Conservation (phyloP, 2,888 invertebrate species). For the Lymantria monacha region DNA sequence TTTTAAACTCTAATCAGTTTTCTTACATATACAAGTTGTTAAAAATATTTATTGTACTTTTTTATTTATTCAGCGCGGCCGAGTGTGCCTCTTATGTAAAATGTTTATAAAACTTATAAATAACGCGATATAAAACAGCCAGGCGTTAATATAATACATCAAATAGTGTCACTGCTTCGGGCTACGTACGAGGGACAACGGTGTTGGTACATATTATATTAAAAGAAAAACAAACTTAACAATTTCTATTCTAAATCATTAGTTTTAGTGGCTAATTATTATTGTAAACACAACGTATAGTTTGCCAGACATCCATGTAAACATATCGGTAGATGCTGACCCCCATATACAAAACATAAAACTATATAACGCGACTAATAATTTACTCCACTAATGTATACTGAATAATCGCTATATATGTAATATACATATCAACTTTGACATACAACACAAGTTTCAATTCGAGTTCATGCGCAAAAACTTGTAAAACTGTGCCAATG, state of each 20-base stretch:
- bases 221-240: constrained; percentile 36
- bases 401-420: constrained; percentile 13
- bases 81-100: constrained; percentile 71
- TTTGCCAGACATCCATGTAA: constrained; percentile 44
- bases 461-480: constrained; percentile 34
- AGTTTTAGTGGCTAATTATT: constrained; percentile 29
- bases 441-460: constrained; percentile 30
- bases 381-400: constrained; percentile 23
- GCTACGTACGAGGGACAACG: constrained; percentile 32
- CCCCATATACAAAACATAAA: constrained; percentile 15
- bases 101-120: constrained; percentile 75
- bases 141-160: constrained; percentile 46
- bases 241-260: constrained; percentile 26
- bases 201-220: constrained; percentile 25
- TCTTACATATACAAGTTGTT: constrained; percentile 68
- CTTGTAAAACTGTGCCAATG: constrained; percentile 16
- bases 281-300: constrained; percentile 40
- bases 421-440: constrained; percentile 18
- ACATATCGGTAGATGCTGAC: constrained; percentile 47
- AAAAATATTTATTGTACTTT: constrained; percentile 78
- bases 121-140: constrained; percentile 56
- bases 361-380: constrained; percentile 16
- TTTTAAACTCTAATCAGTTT: constrained; percentile 67
- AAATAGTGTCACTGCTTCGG: constrained; percentile 42
- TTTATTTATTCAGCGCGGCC: constrained; percentile 60